Percentiles rank a stretch among this genome's conserved stretches.
phyloP scores from a whole-genome alignment of 2,113 vertebrate species.

The Prunella himalayana region DNA sequence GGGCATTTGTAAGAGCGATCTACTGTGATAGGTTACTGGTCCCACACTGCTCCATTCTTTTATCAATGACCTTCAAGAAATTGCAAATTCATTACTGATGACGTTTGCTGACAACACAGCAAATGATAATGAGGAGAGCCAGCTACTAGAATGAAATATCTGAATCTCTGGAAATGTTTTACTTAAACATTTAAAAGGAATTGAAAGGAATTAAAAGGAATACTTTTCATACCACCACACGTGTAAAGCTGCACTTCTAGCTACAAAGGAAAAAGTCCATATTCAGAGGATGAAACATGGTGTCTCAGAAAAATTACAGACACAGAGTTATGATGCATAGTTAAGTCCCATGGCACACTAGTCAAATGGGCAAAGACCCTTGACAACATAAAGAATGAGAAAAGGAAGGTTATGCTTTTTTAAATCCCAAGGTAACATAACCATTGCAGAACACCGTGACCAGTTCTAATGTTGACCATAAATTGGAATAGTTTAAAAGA shows the following conservation, averaged over 20 bases:
- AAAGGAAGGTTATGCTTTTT: constrained; percentile 8
- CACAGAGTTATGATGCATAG: not conserved
- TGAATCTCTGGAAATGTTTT: not conserved
- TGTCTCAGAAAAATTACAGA: not conserved
- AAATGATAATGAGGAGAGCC: not conserved
- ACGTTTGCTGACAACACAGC: constrained; percentile 17
- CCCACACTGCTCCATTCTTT: not conserved
- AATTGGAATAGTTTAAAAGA: constrained; percentile 6
- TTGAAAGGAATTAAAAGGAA: not conserved
- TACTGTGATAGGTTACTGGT: not conserved
- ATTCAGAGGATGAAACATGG: not conserved
- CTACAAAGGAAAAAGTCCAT: not conserved
- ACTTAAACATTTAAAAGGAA: not conserved
- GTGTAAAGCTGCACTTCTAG: not conserved
- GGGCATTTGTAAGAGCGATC: not conserved
- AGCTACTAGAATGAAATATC: not conserved
- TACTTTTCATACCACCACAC: not conserved
- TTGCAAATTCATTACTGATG: not conserved
- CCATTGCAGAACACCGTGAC: not conserved
- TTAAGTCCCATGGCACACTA: not conserved
- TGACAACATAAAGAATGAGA: not conserved
- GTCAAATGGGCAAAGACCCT: not conserved
- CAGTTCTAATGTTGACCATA: not conserved
- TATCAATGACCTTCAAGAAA: not conserved
- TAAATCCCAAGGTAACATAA: not conserved